These are phyloP conservation scores for Chelon auratus DNA, from an alignment of 2,797 vertebrate genomes.

Conservation along the genomic window DNA sequence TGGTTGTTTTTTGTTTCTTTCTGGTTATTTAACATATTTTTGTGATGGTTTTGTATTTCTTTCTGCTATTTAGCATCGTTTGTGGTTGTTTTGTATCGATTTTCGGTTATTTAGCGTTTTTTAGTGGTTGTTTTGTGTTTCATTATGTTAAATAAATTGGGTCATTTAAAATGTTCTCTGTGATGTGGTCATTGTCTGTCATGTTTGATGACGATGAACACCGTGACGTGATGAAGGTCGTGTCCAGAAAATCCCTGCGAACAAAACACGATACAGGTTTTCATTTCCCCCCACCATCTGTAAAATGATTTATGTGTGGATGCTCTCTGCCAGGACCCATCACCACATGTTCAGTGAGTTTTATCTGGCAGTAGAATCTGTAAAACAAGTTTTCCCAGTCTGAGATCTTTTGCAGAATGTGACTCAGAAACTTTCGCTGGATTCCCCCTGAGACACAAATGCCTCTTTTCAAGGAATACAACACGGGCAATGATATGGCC, in stretches of 20 bases:
- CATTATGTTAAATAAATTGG: neutral
- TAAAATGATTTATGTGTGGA: neutral
- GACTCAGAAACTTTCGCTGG: constrained; percentile 46
- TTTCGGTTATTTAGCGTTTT: neutral
- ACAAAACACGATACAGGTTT: too few relatives aligned
- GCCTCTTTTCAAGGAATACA: constrained; percentile 52
- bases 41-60: too few relatives aligned
- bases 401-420: constrained; percentile 52
- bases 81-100: neutral
- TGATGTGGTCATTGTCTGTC: too few relatives aligned
- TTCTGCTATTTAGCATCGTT: neutral
- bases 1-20: too few relatives aligned
- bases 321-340: neutral
- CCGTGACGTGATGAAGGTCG: too few relatives aligned
- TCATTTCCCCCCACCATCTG: too few relatives aligned
- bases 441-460: constrained; percentile 47
- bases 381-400: constrained; percentile 26
- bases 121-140: neutral
- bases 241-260: too few relatives aligned
- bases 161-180: too few relatives aligned
- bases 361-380: neutral
- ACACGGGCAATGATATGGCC: constrained; percentile 40
- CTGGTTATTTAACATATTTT: too few relatives aligned
- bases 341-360: neutral
- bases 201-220: too few relatives aligned